phyloP scores from a whole-genome alignment of 2,888 invertebrate genomes.

The Dicycla oo region DNA sequence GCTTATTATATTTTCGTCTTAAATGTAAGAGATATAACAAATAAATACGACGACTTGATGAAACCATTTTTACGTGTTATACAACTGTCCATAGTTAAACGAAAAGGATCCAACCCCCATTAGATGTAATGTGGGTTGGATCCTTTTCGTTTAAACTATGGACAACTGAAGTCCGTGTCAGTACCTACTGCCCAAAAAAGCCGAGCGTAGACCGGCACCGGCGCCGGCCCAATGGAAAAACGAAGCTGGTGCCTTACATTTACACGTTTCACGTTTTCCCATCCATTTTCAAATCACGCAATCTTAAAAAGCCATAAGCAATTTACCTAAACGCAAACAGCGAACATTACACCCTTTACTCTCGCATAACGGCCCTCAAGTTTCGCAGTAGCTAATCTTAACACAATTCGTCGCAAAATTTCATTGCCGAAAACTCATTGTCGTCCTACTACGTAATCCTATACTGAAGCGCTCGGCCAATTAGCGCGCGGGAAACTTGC shows the following conservation, averaged over 20 bases:
- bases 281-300: slow-evolving; percentile 16
- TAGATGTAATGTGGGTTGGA: no score
- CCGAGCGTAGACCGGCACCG: no score
- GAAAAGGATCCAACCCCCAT: no score
- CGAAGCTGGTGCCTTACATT: neutral
- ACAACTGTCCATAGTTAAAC: no score
- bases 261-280: neutral
- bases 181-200: no score
- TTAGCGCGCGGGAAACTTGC: slow-evolving; percentile 82
- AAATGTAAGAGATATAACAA: no score
- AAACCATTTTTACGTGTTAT: no score
- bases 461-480: slow-evolving; percentile 80
- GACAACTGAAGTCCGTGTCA: no score
- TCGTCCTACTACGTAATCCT: slow-evolving; percentile 80
- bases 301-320: slow-evolving; percentile 37
- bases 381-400: slow-evolving; percentile 39
- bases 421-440: slow-evolving; percentile 63
- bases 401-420: slow-evolving; percentile 39
- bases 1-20: no score
- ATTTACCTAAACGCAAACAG: slow-evolving; percentile 32
- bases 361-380: slow-evolving; percentile 31
- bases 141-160: no score
- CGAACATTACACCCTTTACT: slow-evolving; percentile 18
- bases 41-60: no score
- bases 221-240: no score